Evolutionary conservation across 1,140 invertebrate genomes (phyloP).

Genomic region (Chionoecetes opilio): DNA sequence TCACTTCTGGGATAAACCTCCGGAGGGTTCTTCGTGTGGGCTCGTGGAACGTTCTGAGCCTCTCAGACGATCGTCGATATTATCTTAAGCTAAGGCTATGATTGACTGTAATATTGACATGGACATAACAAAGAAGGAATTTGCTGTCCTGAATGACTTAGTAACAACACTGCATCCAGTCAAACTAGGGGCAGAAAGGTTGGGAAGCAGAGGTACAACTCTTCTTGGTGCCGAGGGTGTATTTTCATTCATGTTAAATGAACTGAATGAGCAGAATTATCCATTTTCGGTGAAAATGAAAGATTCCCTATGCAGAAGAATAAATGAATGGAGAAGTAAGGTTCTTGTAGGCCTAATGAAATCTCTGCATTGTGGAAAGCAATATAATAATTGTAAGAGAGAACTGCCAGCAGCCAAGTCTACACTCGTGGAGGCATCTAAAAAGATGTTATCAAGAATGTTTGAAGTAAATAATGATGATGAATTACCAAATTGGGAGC

Average conservation of each 20-base stretch:
- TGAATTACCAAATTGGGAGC: too few species aligned
- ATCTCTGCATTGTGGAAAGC: too few species aligned
- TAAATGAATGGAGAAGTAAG: slow-evolving; percentile 55
- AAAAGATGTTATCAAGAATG: slow-evolving; percentile 32
- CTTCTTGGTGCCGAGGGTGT: slow-evolving; percentile 5
- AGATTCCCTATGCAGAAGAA: slow-evolving; percentile 49
- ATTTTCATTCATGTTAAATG: too few species aligned
- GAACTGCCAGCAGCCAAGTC: slow-evolving; percentile 48
- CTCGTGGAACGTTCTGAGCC: too few species aligned
- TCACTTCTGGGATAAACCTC: too few species aligned
- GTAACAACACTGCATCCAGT: slow-evolving; percentile 60
- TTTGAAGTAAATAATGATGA: too few species aligned
- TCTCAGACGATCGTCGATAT: too few species aligned
- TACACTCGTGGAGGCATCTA: slow-evolving; percentile 41
- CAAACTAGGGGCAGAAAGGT: slow-evolving; percentile 55
- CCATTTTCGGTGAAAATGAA: slow-evolving; percentile 40
- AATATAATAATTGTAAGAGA: slow-evolving; percentile 47
- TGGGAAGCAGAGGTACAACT: slow-evolving; percentile 62
- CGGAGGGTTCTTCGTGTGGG: too few species aligned
- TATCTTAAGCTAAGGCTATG: slow-evolving; percentile 57
- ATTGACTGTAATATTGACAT: neutral
- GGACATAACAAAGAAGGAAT: too few species aligned
- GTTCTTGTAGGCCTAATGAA: too few species aligned
- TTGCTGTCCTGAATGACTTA: too few species aligned
- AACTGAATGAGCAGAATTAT: too few species aligned